Conservation (phyloP, 2,113 vertebrate species). For the Oreotragus oreotragus region DNA sequence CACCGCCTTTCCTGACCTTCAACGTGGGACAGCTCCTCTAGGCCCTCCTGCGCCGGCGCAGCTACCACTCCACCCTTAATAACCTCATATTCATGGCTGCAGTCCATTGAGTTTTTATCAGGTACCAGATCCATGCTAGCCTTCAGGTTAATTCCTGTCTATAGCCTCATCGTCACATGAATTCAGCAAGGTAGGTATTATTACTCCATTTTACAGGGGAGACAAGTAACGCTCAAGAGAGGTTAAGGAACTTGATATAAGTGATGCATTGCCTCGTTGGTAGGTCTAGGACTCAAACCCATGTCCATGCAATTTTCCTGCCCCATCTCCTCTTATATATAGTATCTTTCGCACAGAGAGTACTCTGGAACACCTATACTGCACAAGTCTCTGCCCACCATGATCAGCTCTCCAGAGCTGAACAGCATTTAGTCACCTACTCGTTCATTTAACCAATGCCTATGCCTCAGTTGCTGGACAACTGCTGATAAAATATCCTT, state of each 20-base stretch:
- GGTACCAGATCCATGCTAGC: fast-evolving
- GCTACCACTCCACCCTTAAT: not conserved
- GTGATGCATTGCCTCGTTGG: not conserved
- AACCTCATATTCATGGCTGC: not conserved
- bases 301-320: not conserved
- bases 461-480: not conserved
- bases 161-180: not conserved
- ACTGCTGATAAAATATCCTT: not conserved
- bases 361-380: not conserved
- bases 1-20: too few species aligned
- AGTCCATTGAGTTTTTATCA: not conserved
- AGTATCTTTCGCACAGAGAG: not conserved
- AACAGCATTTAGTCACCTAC: not conserved
- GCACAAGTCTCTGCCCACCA: not conserved
- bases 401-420: not conserved
- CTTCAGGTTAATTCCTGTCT: not conserved
- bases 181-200: not conserved
- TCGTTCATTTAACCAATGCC: not conserved
- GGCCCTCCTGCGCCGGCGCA: too few species aligned
- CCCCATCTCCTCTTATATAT: not conserved
- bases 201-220: not conserved
- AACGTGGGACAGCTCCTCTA: too few species aligned
- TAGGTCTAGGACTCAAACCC: not conserved
- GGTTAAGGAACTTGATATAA: not conserved
- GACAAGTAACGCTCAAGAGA: not conserved